Conservation (phyloP, 2,113 vertebrate genomes). For the Tangachromis dhanisi region DNA sequence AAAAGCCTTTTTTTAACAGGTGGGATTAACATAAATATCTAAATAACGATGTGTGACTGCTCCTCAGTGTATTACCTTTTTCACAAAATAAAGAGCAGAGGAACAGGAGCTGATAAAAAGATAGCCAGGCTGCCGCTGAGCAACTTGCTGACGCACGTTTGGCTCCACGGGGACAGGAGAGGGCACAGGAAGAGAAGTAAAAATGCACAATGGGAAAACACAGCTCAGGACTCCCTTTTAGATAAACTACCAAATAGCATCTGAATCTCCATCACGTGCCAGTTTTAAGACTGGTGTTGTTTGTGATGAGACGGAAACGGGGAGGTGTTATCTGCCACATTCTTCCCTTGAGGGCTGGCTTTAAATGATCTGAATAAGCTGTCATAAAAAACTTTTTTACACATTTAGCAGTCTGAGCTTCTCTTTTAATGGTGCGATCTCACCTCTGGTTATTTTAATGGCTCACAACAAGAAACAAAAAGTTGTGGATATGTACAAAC, state of each 20-base stretch:
- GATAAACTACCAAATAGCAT: background rate
- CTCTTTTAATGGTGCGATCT: conserved; percentile 2
- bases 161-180: conserved; percentile 25
- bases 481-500: background rate
- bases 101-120: background rate
- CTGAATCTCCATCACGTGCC: background rate
- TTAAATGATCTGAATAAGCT: background rate
- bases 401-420: background rate
- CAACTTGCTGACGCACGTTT: conserved; percentile 51
- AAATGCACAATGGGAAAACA: conserved; percentile 2
- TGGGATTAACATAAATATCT: background rate
- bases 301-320: background rate
- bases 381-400: background rate
- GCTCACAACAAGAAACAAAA: background rate
- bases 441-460: background rate
- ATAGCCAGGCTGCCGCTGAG: background rate
- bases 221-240: conserved; percentile 15
- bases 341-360: background rate
- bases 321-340: background rate
- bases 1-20: background rate
- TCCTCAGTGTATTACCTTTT: background rate
- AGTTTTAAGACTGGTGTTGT: background rate
- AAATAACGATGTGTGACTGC: background rate
- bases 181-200: conserved; percentile 17
- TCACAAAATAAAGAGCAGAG: background rate